These are phyloP conservation scores for Trissoscelio sp. DNA, from an alignment of 2,888 invertebrate genomes.

Conservation along the genomic window DNA sequence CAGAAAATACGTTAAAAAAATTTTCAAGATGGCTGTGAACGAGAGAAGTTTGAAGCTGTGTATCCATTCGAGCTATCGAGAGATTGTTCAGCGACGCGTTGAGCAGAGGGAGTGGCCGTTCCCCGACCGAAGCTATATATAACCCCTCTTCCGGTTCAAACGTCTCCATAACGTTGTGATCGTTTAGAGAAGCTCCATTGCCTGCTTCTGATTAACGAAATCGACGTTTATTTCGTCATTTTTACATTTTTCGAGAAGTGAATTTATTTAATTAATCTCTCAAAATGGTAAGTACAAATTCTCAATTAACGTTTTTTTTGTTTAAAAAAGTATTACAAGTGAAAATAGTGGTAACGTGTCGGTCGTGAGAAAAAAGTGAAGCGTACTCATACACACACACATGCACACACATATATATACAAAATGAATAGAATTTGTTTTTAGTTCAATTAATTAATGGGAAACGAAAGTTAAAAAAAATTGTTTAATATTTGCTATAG, in stretches of 20 bases:
- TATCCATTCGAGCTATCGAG: background rate
- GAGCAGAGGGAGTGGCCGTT: constrained; percentile 48
- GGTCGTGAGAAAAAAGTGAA: background rate
- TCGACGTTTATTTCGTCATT: constrained; percentile 16
- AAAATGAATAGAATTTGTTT: no score
- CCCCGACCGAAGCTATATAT: constrained; percentile 59
- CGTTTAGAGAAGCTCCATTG: constrained; percentile 66
- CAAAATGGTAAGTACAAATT: constrained; percentile 57
- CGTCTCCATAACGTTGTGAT: constrained; percentile 47
- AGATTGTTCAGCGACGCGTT: constrained; percentile 50
- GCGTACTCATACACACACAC: no score
- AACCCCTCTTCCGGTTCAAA: constrained; percentile 29
- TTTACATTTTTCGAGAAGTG: constrained; percentile 16
- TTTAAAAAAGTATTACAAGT: background rate
- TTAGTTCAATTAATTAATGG: no score
- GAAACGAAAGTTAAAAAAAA: no score
- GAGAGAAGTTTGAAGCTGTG: background rate
- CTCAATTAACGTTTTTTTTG: background rate
- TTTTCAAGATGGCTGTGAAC: constrained; percentile 44
- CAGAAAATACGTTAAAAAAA: constrained; percentile 9
- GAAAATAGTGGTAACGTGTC: background rate
- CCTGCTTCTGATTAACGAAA: constrained; percentile 65
- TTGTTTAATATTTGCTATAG: no score
- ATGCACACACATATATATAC: no score
- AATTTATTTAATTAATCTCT: constrained; percentile 28